Base-by-base conservation (phyloP, 2,113 vertebrate species). In the Glareola pratincola region DNA sequence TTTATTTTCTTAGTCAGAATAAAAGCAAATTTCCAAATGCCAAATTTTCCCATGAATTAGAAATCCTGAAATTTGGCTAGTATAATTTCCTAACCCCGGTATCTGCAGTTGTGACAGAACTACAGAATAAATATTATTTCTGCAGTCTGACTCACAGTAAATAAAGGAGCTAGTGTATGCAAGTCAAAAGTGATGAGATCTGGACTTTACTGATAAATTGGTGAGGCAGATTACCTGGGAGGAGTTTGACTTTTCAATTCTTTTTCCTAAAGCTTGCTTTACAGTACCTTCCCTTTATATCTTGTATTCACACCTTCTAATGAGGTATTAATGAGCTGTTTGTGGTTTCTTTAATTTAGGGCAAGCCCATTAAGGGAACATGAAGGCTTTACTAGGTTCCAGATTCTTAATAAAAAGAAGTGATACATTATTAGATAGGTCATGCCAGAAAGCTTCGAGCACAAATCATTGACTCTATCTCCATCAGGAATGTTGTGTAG, bases 271-370 rank as follows among this genome's bases (percentile, higher is more conserved):
- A 50, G 27, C 67, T 75, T 59, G 16, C 45, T 91, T 84, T 67
- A n/a, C 39, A 54, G 34, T 27, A 30, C 79, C 57, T 84, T 69
- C 45, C 36, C 57, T 93, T 95, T 85, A 80, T 80, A 67, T 66
- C 68, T 85, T 81, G 68, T 76, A 72, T 80, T 91, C 88, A 85
- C 88, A 72, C 88, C 88, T 95, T 50, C 91, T 85, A 91, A 91
- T 85, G 88, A 91, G 78, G 94, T 95, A 93, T 85, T 93, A 93
- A 93, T 88, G 94, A 93, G 88, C 84, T 95, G 94, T 75, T 91
- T 68, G 94, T 91, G 88, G 88, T 88, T 91, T 93, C 68, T 88
- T 80, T 91, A 84, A 93, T 95, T 88, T 67, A 72, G 57, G 29
- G 57, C 56, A 80, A 91, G 57, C 45, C 84, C 51, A 51, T 88